Percentiles rank a stretch among this genome's conserved stretches.
phyloP scores from a whole-genome alignment of 2,888 invertebrate species.

The Orthosia cruda region DNA sequence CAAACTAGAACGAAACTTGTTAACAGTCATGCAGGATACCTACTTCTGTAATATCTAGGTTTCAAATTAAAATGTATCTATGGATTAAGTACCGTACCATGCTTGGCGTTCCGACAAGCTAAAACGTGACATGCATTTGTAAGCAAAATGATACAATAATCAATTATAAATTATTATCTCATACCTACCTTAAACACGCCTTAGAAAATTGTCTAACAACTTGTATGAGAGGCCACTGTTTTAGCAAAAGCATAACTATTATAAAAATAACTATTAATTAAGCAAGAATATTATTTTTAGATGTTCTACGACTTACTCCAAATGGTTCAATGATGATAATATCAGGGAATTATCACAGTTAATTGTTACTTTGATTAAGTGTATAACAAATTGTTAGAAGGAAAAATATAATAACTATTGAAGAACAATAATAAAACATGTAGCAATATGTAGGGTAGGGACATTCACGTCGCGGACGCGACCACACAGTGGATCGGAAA shows the following conservation, averaged over 20 bases:
- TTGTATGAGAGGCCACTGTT: conserved; percentile 29
- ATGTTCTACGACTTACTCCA: neutral
- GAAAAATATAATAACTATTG: conserved; percentile 16
- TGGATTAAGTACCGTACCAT: conserved; percentile 9
- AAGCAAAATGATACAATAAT: conserved; percentile 18
- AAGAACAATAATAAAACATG: neutral
- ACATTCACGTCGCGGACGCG: too few relatives aligned
- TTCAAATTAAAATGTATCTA: conserved; percentile 10
- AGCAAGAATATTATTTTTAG: neutral
- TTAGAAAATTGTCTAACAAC: conserved; percentile 68
- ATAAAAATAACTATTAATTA: neutral
- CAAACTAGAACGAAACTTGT: neutral
- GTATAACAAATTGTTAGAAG: neutral
- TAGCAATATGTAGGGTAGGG: too few relatives aligned
- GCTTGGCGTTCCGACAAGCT: neutral
- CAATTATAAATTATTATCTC: too few relatives aligned
- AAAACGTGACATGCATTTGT: conserved; percentile 24
- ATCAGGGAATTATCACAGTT: conserved; percentile 13
- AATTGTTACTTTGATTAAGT: neutral
- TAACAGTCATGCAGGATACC: neutral
- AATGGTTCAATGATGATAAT: conserved; percentile 23
- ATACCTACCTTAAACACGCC: conserved; percentile 81
- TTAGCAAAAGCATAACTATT: conserved; percentile 44
- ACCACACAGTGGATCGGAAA: too few relatives aligned
- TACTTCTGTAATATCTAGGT: neutral